Evolutionary conservation across 2,797 vertebrate genomes (phyloP).

Genomic region (Oophaga sylvatica): DNA sequence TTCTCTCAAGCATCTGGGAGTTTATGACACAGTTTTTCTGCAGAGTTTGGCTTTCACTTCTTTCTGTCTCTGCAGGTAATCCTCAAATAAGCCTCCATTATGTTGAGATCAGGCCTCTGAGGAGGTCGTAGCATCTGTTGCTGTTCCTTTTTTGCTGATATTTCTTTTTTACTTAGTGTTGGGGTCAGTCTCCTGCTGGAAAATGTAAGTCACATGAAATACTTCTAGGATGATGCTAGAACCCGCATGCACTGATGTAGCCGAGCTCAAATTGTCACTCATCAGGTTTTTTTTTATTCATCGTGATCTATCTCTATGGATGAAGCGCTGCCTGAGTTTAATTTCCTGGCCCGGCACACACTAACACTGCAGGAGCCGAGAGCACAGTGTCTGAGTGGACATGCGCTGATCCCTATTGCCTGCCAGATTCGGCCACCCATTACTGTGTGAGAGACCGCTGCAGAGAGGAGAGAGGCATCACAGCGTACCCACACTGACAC

Average conservation of each 20-base stretch:
- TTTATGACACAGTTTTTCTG: neutral
- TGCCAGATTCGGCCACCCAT: no score
- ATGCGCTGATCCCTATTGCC: no score
- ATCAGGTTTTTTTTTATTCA: neutral
- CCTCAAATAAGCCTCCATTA: neutral
- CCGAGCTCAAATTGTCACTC: neutral
- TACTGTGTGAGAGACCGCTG: no score
- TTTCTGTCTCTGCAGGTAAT: neutral
- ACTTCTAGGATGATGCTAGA: neutral
- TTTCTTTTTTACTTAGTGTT: neutral
- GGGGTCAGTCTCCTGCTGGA: neutral
- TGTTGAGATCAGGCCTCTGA: constrained; percentile 7
- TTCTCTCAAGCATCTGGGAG: neutral
- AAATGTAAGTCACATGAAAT: neutral
- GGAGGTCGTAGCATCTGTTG: neutral
- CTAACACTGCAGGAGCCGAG: no score
- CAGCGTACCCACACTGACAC: no score
- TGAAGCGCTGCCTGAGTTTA: no score
- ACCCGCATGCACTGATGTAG: neutral
- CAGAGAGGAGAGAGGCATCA: no score
- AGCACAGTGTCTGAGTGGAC: no score
- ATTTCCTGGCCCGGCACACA: no score
- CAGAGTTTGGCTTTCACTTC: neutral
- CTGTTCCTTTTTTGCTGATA: neutral
- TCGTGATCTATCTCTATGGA: neutral